Conservation (phyloP, 2,888 invertebrate species). For the Platycheirus albimanus region DNA sequence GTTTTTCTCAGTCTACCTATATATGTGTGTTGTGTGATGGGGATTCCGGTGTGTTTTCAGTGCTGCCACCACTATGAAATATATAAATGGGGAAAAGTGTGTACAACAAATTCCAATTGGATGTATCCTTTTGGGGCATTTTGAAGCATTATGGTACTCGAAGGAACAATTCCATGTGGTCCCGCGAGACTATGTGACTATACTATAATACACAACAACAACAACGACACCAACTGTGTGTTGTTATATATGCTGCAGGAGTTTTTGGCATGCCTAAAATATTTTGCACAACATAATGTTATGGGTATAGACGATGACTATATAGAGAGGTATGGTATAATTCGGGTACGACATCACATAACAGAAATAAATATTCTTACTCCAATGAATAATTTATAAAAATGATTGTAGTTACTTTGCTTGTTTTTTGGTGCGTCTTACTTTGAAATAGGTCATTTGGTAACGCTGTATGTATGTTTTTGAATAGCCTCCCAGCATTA, state of each 20-base stretch:
- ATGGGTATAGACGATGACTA: not conserved
- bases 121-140: slow-evolving; percentile 81
- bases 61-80: slow-evolving; percentile 68
- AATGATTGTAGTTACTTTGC: slow-evolving; percentile 53
- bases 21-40: slow-evolving; percentile 44
- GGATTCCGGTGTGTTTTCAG: slow-evolving; percentile 62
- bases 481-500: not conserved
- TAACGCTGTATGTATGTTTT: slow-evolving; percentile 2
- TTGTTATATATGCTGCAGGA: slow-evolving; percentile 21
- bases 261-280: slow-evolving; percentile 59
- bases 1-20: slow-evolving; percentile 40
- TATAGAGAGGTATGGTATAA: not conserved
- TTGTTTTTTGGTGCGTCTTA: slow-evolving; percentile 30
- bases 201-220: slow-evolving; percentile 2
- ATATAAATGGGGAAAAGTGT: slow-evolving; percentile 75
- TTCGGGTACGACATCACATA: slow-evolving; percentile 14
- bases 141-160: slow-evolving; percentile 82
- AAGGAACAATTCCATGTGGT: slow-evolving; percentile 82
- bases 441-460: slow-evolving; percentile 58
- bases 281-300: slow-evolving; percentile 10
- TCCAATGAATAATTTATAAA: slow-evolving; percentile 65
- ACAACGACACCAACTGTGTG: slow-evolving; percentile 29
- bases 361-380: slow-evolving; percentile 45
- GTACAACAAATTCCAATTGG: slow-evolving; percentile 80
- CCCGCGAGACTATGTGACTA: slow-evolving; percentile 77